Percentiles rank a stretch among this genome's conserved stretches.
Evolutionary conservation across 2,888 invertebrate genomes (phyloP).

Genomic region (Rhopalosiphum nymphaeae): DNA sequence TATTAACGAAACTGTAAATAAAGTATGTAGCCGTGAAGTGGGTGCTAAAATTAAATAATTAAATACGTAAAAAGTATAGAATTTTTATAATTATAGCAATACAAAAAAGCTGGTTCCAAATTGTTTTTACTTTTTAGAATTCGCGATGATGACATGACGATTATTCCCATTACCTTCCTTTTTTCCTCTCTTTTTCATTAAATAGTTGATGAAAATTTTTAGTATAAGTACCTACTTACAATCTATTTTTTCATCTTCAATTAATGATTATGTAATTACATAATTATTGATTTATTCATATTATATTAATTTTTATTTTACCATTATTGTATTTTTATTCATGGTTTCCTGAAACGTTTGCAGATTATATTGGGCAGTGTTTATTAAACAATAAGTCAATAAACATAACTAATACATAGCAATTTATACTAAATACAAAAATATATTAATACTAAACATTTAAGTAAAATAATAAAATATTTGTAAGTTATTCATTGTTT

Average conservation of each 20-base stretch:
- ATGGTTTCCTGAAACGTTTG: not conserved
- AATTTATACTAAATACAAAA: not conserved
- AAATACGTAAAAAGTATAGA: not conserved
- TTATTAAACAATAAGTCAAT: not conserved
- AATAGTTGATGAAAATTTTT: not conserved
- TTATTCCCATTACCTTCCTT: not conserved
- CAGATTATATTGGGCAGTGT: not conserved
- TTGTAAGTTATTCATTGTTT: not conserved
- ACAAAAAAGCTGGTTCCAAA: not conserved
- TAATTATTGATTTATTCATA: not conserved
- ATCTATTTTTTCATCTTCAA: not conserved
- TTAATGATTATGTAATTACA: not conserved
- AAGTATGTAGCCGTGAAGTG: not conserved
- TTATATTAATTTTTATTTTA: not conserved
- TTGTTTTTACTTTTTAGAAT: not conserved
- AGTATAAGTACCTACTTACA: not conserved
- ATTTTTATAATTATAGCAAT: not conserved
- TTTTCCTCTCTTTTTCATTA: not conserved
- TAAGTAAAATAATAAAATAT: not conserved
- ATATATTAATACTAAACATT: not conserved
- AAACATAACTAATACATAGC: no score
- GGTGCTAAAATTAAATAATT: not conserved
- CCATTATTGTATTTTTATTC: not conserved
- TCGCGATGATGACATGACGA: not conserved
- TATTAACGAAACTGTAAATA: not conserved